Base-by-base conservation (phyloP, 2,888 invertebrate genomes). In the Drosophila fulvimacula region DNA sequence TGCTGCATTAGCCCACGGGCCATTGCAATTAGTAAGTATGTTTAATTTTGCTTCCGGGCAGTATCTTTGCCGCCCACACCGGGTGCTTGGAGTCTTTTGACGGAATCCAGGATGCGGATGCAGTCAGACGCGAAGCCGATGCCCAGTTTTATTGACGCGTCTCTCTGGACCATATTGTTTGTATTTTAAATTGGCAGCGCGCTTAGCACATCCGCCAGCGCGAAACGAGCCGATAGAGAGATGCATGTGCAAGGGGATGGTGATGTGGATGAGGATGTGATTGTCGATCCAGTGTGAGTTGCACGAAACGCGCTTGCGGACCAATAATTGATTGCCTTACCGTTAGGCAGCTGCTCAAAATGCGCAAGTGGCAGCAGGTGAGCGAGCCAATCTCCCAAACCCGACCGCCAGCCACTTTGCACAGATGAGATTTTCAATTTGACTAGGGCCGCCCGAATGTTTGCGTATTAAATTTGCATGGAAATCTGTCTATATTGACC, bases 401-500 rank as follows among this genome's bases (percentile, higher is more conserved):
- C 46, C 56, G 70, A 52, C 51, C 24, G 53, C 55, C 70, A 69
- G 74, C 53, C 90, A 89, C 91, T 90, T 88, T 88, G 79, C 79
- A 79, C 79, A 90, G 90, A 91, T 92, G 87, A 90, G 91, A 92
- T 92, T 92, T 92, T 88, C 92, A 92, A 92, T 92, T 92, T 91
- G 90, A 88, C 88, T 89, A 89, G 85, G 80, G 74, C 79, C 68
- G 75, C 71, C 79, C 77, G 76, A 79, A 88, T 91, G 91, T 92
- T 92, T 92, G 91, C 92, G 90, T 91, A 92, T 92, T 92, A 92
- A 92, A 92, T 92, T 92, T 92, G 92, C 92, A 92, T 92, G 91
- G 90, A 91, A 91, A 91, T 92, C 91, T 92, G 92, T 92, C 92
- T 92, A 90, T 92, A 91, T 92, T 92, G 92, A 91, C 92, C 91